Conservation (phyloP, 2,888 invertebrate genomes). For the Lasioglossum zephyrum region DNA sequence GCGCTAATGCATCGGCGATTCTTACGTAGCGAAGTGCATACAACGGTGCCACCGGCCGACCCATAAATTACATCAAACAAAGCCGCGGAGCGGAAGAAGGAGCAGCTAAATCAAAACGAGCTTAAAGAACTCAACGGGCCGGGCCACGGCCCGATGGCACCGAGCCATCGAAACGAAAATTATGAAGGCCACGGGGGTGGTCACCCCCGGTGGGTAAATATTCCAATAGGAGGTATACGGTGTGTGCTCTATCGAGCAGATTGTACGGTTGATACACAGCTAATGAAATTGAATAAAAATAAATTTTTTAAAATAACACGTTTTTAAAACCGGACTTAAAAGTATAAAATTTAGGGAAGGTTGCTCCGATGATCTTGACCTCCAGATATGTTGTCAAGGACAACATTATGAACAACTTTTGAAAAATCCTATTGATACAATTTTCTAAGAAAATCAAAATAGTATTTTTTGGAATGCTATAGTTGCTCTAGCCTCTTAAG, state of each 20-base stretch:
- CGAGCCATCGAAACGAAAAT: constrained; percentile 49
- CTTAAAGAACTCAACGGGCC: constrained; percentile 41
- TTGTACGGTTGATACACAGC: background rate
- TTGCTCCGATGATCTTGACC: no score
- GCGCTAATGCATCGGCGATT: constrained; percentile 52
- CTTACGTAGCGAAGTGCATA: constrained; percentile 24
- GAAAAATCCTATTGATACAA: background rate
- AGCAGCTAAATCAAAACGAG: constrained; percentile 59
- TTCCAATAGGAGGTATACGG: background rate
- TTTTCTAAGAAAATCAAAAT: background rate
- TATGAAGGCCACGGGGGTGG: constrained; percentile 24
- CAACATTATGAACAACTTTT: no score
- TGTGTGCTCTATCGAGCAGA: background rate
- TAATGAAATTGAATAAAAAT: background rate
- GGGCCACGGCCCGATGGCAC: constrained; percentile 20
- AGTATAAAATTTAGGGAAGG: no score
- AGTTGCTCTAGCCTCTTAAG: background rate
- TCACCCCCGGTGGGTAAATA: constrained; percentile 35
- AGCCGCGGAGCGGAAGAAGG: constrained; percentile 56
- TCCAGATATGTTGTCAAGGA: no score
- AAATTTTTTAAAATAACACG: no score
- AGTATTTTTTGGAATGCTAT: background rate
- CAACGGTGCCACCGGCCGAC: background rate
- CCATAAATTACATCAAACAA: constrained; percentile 59
- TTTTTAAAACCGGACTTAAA: no score